Evolutionary conservation across 2,888 invertebrate genomes (phyloP).

Genomic region (Rhogogaster chlorosoma): DNA sequence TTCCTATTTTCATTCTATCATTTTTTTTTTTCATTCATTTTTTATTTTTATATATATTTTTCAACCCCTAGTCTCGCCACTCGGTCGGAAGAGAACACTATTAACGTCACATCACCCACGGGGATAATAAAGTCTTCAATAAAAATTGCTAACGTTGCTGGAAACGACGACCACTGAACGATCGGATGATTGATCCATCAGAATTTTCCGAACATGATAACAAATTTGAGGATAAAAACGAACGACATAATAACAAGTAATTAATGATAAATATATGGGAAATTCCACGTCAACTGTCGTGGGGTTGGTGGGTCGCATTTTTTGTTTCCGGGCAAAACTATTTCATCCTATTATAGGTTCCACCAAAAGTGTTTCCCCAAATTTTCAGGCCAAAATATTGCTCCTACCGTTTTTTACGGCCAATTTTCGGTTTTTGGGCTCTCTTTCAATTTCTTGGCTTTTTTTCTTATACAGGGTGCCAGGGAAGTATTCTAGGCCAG

Average conservation of each 20-base stretch:
- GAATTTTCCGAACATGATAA: background rate
- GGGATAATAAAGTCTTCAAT: conserved; percentile 15
- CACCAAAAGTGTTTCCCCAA: too few species aligned
- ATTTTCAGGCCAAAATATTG: too few species aligned
- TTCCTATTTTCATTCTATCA: background rate
- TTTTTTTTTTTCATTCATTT: background rate
- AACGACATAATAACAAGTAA: background rate
- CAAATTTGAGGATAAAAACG: background rate
- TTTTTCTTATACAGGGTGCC: too few species aligned
- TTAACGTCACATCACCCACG: background rate
- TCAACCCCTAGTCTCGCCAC: background rate
- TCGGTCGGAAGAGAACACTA: background rate
- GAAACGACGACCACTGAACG: background rate
- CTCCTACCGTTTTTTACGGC: too few species aligned
- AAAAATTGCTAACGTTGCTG: conserved; percentile 5
- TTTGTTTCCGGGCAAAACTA: too few species aligned
- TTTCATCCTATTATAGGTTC: too few species aligned
- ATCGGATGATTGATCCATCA: background rate
- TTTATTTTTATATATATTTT: background rate
- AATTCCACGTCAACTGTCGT: too few species aligned
- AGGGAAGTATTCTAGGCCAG: too few species aligned
- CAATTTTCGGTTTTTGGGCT: too few species aligned
- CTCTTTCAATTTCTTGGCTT: too few species aligned
- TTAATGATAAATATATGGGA: background rate
- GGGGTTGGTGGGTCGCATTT: too few species aligned